phyloP scores from a whole-genome alignment of 2,797 vertebrate species.

The Lates japonicus region DNA sequence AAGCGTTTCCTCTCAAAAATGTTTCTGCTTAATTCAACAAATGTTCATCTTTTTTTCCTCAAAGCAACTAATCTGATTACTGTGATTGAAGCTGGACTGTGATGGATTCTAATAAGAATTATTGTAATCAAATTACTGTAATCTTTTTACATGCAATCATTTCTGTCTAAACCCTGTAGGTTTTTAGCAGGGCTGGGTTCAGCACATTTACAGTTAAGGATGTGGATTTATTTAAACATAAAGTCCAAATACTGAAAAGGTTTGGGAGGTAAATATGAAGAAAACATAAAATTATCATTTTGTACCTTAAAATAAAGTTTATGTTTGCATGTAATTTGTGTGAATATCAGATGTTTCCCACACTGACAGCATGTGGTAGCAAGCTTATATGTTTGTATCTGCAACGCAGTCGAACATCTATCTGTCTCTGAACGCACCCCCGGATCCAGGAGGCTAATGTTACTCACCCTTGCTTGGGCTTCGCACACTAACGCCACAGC shows the following conservation, averaged over 20 bases:
- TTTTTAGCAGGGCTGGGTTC: constrained; percentile 6
- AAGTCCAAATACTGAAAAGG: background rate
- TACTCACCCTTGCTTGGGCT: constrained; percentile 90
- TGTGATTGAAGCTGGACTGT: constrained; percentile 53
- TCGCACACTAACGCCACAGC: constrained; percentile 87
- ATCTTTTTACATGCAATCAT: constrained; percentile 70
- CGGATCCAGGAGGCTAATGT: constrained; percentile 80
- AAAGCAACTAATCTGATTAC: constrained; percentile 30
- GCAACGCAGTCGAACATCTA: constrained; percentile 52
- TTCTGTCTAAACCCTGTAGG: constrained; percentile 12
- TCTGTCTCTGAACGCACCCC: constrained; percentile 76
- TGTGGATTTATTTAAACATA: constrained; percentile 17
- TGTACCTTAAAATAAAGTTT: constrained; percentile 1
- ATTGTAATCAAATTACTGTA: constrained; percentile 33
- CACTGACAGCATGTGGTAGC: constrained; percentile 10
- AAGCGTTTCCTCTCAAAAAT: background rate
- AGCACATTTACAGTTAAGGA: background rate
- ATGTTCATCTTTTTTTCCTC: background rate
- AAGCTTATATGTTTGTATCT: constrained; percentile 58
- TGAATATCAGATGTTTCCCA: constrained; percentile 21
- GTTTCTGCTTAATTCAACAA: constrained; percentile 6
- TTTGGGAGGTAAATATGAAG: background rate
- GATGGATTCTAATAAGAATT: constrained; percentile 49
- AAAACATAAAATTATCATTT: background rate
- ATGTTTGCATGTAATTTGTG: constrained; percentile 72